Conservation (phyloP, 92 coral and sea anemone genomes). For the Umimayanthus kanabou region DNA sequence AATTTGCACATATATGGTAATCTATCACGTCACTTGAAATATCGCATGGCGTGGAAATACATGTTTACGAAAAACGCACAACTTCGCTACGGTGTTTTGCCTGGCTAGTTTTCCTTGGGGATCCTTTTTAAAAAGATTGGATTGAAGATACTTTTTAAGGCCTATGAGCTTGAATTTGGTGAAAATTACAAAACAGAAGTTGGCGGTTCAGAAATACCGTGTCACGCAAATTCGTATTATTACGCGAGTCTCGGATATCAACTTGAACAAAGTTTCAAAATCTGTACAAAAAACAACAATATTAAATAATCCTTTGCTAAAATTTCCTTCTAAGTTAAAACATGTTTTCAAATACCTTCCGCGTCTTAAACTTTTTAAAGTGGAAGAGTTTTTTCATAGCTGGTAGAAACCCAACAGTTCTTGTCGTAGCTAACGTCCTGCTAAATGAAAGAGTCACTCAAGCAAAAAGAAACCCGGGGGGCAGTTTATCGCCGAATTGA, state of each 20-base stretch:
- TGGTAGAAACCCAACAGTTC: constrained; percentile 28
- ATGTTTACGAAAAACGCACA: constrained; percentile 1
- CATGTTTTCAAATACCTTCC: not conserved
- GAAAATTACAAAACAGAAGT: constrained; percentile 11
- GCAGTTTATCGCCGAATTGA: constrained; percentile 21
- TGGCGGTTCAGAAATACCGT: not conserved
- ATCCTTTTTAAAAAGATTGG: not conserved
- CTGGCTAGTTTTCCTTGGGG: not conserved
- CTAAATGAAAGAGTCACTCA: not conserved
- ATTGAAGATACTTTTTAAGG: not conserved
- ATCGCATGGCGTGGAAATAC: not conserved
- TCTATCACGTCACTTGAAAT: not conserved
- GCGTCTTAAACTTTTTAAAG: not conserved
- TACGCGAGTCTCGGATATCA: not conserved
- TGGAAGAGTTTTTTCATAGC: not conserved
- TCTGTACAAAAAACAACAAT: constrained; percentile 6
- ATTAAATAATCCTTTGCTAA: not conserved
- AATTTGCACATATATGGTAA: constrained; percentile 10
- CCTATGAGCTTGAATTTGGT: not conserved
- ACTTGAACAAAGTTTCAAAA: not conserved
- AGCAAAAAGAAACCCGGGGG: constrained; percentile 13
- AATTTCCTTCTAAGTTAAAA: not conserved
- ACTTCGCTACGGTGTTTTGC: not conserved
- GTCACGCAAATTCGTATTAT: constrained; percentile 20
- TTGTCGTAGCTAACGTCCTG: not conserved